Evolutionary conservation across 2,888 invertebrate species (phyloP).

Genomic region (Coenonympha arcania): DNA sequence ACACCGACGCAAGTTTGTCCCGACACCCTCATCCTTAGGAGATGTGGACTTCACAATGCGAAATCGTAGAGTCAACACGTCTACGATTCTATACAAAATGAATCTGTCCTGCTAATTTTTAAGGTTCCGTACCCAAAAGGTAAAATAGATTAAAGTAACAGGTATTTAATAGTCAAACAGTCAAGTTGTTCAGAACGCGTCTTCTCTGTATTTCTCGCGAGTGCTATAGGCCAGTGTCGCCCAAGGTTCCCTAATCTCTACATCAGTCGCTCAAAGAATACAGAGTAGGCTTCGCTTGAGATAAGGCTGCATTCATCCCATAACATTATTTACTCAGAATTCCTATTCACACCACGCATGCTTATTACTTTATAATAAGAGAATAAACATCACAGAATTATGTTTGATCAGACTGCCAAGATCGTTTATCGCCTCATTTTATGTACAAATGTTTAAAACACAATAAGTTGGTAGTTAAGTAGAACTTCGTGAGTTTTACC

Average conservation of each 20-base stretch:
- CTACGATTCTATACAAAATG: no score
- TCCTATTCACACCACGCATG: constrained; percentile 28
- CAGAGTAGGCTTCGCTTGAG: constrained; percentile 23
- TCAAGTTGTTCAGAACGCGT: background rate
- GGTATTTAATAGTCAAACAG: background rate
- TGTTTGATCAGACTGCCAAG: constrained; percentile 19
- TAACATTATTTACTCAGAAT: constrained; percentile 16
- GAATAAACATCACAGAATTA: constrained; percentile 19
- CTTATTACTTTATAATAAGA: constrained; percentile 30
- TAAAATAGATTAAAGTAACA: no score
- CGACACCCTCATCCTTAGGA: no score
- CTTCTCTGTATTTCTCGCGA: background rate
- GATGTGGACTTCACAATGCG: no score
- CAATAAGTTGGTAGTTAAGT: constrained; percentile 1
- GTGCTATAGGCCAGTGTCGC: constrained; percentile 23
- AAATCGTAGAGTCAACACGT: no score
- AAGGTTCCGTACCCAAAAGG: no score
- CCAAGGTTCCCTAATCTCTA: constrained; percentile 28
- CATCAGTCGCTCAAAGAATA: constrained; percentile 28
- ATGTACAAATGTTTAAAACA: background rate
- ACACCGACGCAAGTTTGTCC: no score
- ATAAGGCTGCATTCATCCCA: constrained; percentile 25
- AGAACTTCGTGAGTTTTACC: background rate
- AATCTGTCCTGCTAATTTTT: no score
- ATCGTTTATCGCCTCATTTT: constrained; percentile 7